Base-by-base conservation (phyloP, 2,888 invertebrate genomes). In the Nudaria mundana region DNA sequence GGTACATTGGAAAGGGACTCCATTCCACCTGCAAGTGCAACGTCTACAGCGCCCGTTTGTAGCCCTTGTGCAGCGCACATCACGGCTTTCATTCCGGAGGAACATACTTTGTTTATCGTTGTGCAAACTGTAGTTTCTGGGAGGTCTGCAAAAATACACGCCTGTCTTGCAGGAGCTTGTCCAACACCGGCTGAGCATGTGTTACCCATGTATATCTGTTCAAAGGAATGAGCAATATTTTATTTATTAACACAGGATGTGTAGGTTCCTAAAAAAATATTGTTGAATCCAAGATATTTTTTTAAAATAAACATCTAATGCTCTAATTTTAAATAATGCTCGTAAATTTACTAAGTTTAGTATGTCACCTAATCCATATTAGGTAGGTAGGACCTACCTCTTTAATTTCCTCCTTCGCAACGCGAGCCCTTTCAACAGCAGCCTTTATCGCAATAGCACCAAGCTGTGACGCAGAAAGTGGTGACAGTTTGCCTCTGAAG, bases 1-100 rank as follows among this genome's bases (percentile, higher is more conserved):
- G 99, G 99, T 3, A 98, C 98, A 88, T 99, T 98, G 0, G 98
- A 98, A 98, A 99, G 99, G 31, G 98, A 98, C 86, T 99, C 99
- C 98, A 99, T 98, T 35, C 99, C 99, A 40, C 99, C 99, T 37
- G 98, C 99, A 34, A 99, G 89, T 63, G 96, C 93, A 11, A 98
- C 92, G 41, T 97, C 93, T 87, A 96, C 93, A 58, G 95, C 93
- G 0, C 97, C 98, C 41, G 95, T 93, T 91, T 96, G 95, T 5
- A 99, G 86, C 26, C 94, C 93, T 81, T 99, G 98, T 4, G 97
- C 91, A 6, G 95, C 98, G 45, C 99, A 76, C 95, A 98, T 98
- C 3, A 99, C 91, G 0, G 98, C 91, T 80, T 99, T 99, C 97
- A 99, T 96, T 12, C 99, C 99, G 10, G 98, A 98, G 0, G 98